Evolutionary conservation across 1,140 invertebrate genomes (phyloP).

Genomic region (Cyclina sinensis): DNA sequence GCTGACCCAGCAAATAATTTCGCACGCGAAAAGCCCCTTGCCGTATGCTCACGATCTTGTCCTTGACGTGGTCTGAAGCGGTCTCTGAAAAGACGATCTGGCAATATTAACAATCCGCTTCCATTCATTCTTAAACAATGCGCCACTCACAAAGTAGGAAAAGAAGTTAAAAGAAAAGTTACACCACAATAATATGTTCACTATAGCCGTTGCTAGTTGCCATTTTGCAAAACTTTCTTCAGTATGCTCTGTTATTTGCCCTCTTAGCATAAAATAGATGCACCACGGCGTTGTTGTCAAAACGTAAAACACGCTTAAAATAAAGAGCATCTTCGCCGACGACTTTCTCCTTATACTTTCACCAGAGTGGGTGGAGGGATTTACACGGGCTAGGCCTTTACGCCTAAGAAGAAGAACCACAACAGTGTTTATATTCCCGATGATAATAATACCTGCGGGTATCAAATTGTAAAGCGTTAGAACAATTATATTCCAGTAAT

Average conservation of each 20-base stretch:
- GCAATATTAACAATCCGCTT: not conserved
- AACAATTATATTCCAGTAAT: not conserved
- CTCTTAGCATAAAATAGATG: not conserved
- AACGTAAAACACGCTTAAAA: not conserved
- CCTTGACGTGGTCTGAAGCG: too few relatives aligned
- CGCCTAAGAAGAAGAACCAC: not conserved
- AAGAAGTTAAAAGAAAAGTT: conserved; percentile 34
- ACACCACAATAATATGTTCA: not conserved
- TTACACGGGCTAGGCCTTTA: not conserved
- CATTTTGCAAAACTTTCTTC: not conserved
- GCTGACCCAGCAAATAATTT: too few relatives aligned
- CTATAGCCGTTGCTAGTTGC: not conserved
- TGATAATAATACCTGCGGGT: not conserved
- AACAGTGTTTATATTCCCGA: not conserved
- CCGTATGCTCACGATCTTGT: too few relatives aligned
- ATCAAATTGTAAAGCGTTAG: not conserved
- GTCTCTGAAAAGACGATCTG: not conserved
- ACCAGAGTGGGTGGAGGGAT: not conserved
- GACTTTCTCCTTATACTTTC: not conserved
- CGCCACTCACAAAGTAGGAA: not conserved
- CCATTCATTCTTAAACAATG: conserved; percentile 5
- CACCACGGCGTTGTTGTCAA: not conserved
- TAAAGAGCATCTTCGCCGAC: not conserved
- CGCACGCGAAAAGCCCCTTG: too few relatives aligned
- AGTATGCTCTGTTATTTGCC: not conserved